Conservation (phyloP, 2,888 invertebrate species). For the Drosophila merina region DNA sequence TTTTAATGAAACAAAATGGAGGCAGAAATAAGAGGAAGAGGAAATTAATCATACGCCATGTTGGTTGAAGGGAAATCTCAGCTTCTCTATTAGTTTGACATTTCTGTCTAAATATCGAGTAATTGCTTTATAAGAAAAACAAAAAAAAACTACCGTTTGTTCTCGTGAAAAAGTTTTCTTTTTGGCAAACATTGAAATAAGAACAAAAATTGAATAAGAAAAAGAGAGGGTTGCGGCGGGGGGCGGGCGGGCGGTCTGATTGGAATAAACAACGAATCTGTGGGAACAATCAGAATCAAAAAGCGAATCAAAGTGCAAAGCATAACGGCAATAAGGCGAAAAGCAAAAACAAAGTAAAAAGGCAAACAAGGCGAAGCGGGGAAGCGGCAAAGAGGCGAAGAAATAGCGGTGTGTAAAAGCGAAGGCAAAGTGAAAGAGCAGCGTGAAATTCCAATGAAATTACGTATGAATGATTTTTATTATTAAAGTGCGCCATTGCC, state of each 20-base stretch:
- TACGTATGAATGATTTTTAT: conserved; percentile 64
- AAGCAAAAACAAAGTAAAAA: conserved; percentile 26
- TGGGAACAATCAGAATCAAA: conserved; percentile 15
- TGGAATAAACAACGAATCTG: conserved; percentile 18
- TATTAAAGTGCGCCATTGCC: conserved; percentile 55
- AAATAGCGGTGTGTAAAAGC: conserved; percentile 13
- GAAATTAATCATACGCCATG: neutral
- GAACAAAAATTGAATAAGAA: no score
- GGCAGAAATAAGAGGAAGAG: neutral
- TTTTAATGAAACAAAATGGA: no score
- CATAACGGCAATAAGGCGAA: conserved; percentile 15
- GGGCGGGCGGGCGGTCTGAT: neutral
- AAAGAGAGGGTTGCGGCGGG: no score
- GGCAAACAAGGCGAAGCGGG: conserved; percentile 2
- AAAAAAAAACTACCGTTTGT: no score
- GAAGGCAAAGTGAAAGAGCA: conserved; percentile 21
- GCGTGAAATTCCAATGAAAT: conserved; percentile 59
- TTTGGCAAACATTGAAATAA: no score
- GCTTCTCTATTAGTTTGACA: neutral
- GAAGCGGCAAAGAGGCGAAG: conserved; percentile 14
- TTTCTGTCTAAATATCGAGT: neutral
- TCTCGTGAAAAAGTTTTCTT: no score
- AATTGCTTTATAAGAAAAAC: no score
- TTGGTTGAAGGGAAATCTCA: neutral
- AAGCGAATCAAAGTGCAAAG: conserved; percentile 20